Evolutionary conservation across 2,888 invertebrate species (phyloP), one percentile per base, ranked within the genome.

Genomic region (Pristionchus arcanus): DNA sequence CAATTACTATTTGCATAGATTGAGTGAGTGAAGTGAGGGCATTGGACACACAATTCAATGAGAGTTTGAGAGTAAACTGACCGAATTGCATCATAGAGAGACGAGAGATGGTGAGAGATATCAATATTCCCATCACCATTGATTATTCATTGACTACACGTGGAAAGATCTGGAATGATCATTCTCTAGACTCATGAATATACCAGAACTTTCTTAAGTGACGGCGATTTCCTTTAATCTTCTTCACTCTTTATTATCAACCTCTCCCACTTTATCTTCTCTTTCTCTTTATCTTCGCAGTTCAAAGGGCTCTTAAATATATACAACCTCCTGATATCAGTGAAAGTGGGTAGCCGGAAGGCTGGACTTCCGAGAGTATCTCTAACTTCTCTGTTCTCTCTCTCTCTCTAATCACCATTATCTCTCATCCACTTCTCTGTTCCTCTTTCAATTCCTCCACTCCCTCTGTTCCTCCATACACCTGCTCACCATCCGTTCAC

Each of bases 281-380:
- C 49, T 77, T 77, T 21, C 9, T 37, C 74, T 74, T 31, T 74
- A 25, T 42, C 77, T 42, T 42, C 77, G 11, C 77, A 42, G 77
- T 77, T 77, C 77, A 77, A 77, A 77, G 77, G 77, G 42, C 77
- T 34, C 37, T 77, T 7, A 77, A 77, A 42, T n/a, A 31, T 77
- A 49, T 42, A 42, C 42, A 37, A 25, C 74, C 34, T 34, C 77
- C 68, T 42, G 74, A 74, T 77, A 77, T 77, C 21, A 77, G 77
- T 77, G 77, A 77, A 77, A 77, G 77, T n/a, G n/a, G n/a, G n/a
- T 77, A 77, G 77, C 77, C 77, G 77, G 77, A 77, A 42, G 19
- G 25, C 71, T 71, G 11, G 5, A 31, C 71, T 71, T 71, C 71
- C 71, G 77, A 77, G 9, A 77, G 74, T 2, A 31, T 77, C 42